These are phyloP conservation scores for Troides aeacus DNA, from an alignment of 2,888 invertebrate genomes.

Conservation along the genomic window DNA sequence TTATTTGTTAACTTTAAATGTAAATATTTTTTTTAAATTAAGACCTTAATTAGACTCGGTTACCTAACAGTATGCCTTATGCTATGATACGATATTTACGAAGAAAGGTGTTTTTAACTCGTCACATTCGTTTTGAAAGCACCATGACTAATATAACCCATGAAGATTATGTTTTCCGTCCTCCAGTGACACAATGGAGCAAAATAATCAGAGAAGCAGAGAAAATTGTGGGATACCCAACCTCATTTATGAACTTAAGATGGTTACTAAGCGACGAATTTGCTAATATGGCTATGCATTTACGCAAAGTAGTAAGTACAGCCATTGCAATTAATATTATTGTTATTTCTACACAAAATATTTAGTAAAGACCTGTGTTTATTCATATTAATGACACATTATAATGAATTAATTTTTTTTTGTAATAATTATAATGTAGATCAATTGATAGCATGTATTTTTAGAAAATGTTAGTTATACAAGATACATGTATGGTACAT, in stretches of 20 bases:
- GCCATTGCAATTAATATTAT: neutral
- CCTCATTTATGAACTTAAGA: constrained; percentile 80
- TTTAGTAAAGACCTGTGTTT: too few species aligned
- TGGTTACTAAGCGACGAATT: constrained; percentile 83
- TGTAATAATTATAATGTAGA: too few species aligned
- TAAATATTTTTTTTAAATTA: constrained; percentile 37
- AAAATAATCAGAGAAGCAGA: constrained; percentile 75
- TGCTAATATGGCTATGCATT: constrained; percentile 79
- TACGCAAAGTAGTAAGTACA: constrained; percentile 73
- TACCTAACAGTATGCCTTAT: constrained; percentile 58
- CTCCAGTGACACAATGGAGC: constrained; percentile 68
- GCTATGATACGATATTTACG: constrained; percentile 66
- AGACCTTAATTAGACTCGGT: constrained; percentile 13
- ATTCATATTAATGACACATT: too few species aligned
- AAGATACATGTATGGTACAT: too few species aligned
- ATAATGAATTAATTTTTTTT: too few species aligned
- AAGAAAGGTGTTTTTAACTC: constrained; percentile 55
- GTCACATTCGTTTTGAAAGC: constrained; percentile 63
- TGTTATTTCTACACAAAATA: too few species aligned
- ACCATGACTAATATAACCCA: constrained; percentile 68
- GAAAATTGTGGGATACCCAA: constrained; percentile 78
- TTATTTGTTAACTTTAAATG: constrained; percentile 43
- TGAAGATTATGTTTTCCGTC: constrained; percentile 69
- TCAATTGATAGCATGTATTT: too few species aligned
- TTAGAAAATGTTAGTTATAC: too few species aligned